phyloP scores from a whole-genome alignment of 2,797 vertebrate species.

The Gallinago nigripennis region DNA sequence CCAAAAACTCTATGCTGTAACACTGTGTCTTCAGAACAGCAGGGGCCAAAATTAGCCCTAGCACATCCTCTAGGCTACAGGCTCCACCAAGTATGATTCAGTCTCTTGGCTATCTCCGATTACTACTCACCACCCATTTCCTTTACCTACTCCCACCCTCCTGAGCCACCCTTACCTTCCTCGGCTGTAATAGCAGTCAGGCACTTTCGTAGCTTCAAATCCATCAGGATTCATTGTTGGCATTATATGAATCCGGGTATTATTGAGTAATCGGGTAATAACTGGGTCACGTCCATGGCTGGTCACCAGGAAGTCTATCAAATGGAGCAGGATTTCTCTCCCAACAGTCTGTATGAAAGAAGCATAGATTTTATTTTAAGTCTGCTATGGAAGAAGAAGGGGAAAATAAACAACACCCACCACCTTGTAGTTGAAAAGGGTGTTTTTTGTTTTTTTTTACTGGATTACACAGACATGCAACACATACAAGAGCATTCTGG shows the following conservation, averaged over 20 bases:
- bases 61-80: neutral
- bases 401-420: neutral
- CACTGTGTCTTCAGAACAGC: neutral
- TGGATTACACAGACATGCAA: neutral
- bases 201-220: slow-evolving; percentile 77
- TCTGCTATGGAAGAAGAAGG: neutral
- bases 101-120: neutral
- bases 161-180: slow-evolving; percentile 83
- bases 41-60: neutral
- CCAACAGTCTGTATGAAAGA: slow-evolving; percentile 83
- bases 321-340: slow-evolving; percentile 88
- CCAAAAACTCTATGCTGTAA: neutral
- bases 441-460: neutral
- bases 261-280: slow-evolving; percentile 81
- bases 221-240: slow-evolving; percentile 96
- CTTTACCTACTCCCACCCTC: neutral
- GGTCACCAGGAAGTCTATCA: slow-evolving; percentile 86
- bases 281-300: slow-evolving; percentile 78
- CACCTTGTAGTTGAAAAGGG: neutral
- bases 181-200: slow-evolving; percentile 74
- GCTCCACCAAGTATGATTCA: neutral
- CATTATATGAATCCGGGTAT: slow-evolving; percentile 89
- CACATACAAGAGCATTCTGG: neutral
- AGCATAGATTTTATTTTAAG: neutral
- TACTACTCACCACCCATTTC: neutral